Evolutionary conservation across 2,113 vertebrate species (phyloP), one percentile per base, ranked within the genome.

Genomic region (Zootoca vivipara): DNA sequence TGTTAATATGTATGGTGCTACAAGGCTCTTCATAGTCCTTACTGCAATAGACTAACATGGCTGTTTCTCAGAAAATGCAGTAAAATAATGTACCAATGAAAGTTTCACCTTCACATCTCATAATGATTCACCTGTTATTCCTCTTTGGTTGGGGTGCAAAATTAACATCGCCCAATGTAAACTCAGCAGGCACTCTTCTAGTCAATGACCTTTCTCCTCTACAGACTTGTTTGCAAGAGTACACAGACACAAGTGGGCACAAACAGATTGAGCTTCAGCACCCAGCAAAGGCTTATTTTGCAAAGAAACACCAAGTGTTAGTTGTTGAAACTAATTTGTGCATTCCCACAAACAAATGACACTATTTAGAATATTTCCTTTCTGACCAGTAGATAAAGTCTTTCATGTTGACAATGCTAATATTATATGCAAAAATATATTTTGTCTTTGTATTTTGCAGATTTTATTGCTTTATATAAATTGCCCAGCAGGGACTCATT

Each of bases 381-480:
- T 95, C 94, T 85, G 93, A 92, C 94, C 91, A 89, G 96, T 97
- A 97, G 96, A 97, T 97, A 96, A 94, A 93, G 94, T 85, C 93
- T 95, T 95, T 84, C 64, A 0, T 97, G 97, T 97, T 97, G 97
- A 97, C 97, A 97, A 97, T 97, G 96, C 97, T 96, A 97, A 97
- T 97, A 97, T 97, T 97, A 96, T 96, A 97, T 97, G 96, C 94
- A 92, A 91, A 96, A 94, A 97, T 97, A 95, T 30, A 96, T 97
- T 97, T 96, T 96, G 95, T 97, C 91, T 94, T 77, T 91, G 88
- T 95, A 93, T 96, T 96, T 95, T 96, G 95, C 93, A 77, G 93
- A 94, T 95, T 96, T 96, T 95, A 96, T 96, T 95, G 96, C 96
- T 95, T 91, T 92, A 93, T 97, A 97, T 97, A 97, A 97, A 96